Evolutionary conservation across 2,888 invertebrate genomes (phyloP), one percentile per base, ranked within the genome.

Genomic region (Aphelenchoides bicaudatus): DNA sequence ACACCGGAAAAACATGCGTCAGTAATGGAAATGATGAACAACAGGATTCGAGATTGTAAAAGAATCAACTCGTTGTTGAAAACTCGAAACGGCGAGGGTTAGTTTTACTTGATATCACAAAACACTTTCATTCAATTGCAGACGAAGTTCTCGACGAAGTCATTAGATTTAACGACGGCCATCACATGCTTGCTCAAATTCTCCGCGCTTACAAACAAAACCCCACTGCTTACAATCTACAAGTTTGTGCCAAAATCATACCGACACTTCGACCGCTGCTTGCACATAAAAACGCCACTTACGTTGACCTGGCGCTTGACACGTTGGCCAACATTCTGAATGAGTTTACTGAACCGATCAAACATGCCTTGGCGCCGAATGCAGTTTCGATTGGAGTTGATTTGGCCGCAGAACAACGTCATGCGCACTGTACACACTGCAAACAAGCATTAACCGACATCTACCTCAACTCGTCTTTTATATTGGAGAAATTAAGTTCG

Each of bases 371-470:
- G n/a, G 49, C 58, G 6, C 34, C 64, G 49, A 59, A 59, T 16
- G 28, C 25, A n/a, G 48, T 37, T 27, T 19, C 57, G 10, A 46
- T 61, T 39, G 65, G 69, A 13, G 65, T 65, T 16, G 65, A 65
- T 54, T 49, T 65, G 28, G 56, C 66, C 8, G 68, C 65, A 13
- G 65, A 65, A 19, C 43, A 67, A 27, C 61, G 65, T 6, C 43
- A 43, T n/a, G 43, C 43, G 16, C 25, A 10, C 6, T 55, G 59
- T 56, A 28, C 31, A n/a, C 16, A 27, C 23, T 59, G 59, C 16
- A 61, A 59, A 25, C 29, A 62, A 28, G 37, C 50, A 19, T 23
- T 59, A 10, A 59, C 59, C 1, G 62, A 59, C 21, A 19, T 59
- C 23, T 62, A 62, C 23, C 27, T 53, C 46, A 47, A 49, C 16